phyloP scores from a whole-genome alignment of 2,888 invertebrate genomes.

The Hyalella azteca region DNA sequence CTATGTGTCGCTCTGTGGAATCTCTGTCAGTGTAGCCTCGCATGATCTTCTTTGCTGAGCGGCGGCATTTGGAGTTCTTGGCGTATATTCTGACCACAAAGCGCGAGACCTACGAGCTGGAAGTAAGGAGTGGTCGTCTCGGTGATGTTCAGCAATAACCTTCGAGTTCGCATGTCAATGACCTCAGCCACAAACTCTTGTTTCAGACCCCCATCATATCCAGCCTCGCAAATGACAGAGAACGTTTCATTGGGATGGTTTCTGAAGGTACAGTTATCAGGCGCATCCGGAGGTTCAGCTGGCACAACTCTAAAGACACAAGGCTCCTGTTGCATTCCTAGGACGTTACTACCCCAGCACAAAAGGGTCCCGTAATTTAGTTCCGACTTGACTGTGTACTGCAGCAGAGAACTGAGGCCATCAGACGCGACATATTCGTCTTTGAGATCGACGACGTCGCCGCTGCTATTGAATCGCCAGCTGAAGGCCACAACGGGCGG shows the following conservation, averaged over 20 bases:
- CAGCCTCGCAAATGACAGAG: conserved; percentile 45
- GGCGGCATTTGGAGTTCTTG: conserved; percentile 47
- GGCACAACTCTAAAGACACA: conserved; percentile 91
- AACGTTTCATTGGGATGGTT: conserved; percentile 54
- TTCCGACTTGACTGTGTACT: conserved; percentile 50
- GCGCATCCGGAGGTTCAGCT: conserved; percentile 52
- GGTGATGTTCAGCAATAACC: conserved; percentile 47
- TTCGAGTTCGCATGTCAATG: conserved; percentile 41
- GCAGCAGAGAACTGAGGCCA: conserved; percentile 46
- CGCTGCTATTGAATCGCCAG: conserved; percentile 58
- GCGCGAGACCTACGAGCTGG: conserved; percentile 50
- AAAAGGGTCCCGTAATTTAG: conserved; percentile 84
- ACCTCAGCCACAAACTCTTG: conserved; percentile 54
- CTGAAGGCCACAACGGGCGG: conserved; percentile 52
- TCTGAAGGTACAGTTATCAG: conserved; percentile 47
- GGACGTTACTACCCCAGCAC: conserved; percentile 82
- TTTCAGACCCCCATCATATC: conserved; percentile 54
- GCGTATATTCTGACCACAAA: conserved; percentile 47
- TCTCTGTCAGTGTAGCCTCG: conserved; percentile 50
- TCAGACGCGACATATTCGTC: conserved; percentile 47
- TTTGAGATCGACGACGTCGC: conserved; percentile 53
- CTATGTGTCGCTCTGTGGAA: conserved; percentile 51
- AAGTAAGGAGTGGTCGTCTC: conserved; percentile 49
- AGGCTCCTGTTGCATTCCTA: conserved; percentile 83
- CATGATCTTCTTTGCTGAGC: conserved; percentile 46